Evolutionary conservation across 2,797 vertebrate species (phyloP), one percentile per base, ranked within the genome.

Genomic region (Parauchenoglanis punctatus): DNA sequence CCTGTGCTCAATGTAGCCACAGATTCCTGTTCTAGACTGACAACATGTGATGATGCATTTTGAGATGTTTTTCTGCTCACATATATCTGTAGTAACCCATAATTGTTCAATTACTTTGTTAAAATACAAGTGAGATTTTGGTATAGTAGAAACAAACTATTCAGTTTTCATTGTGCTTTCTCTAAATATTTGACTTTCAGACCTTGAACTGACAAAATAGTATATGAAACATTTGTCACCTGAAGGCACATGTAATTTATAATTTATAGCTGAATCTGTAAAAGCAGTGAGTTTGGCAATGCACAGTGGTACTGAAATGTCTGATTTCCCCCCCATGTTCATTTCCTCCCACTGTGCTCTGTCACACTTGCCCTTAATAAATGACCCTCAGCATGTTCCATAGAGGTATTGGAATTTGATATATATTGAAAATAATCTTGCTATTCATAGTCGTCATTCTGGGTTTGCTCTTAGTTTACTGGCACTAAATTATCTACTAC

Each of bases 341-440:
- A 28, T 83, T 65, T 35, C 56, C 80, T 61, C 87, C 75, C 31
- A 81, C 25, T 28, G 70, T 67, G 56, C 56, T 70, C 84, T 46
- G 63, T 72, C 85, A 89, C 49, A 58, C 73, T 83, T 65, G 23
- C 61, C 63, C 73, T 70, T 85, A 81, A 85, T 87, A 87, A 81
- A 35, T 46, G 54, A 28, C 25, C 2, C 18, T 40, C 56, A 25
- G 10, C 4, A 61, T 61, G 20, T 81, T 81, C 35, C 56, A 80
- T 15, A 81, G 56, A 23, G 10, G 18, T 25, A 80, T 61, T 61
- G 28, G 17, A 3, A 78, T 78, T 78, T 77, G 6, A 56, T 54
- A 54, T 31, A 20, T 52, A 35, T 20, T 59, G 20, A 58, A 81
- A 61, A 13, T 23, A 25, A 75, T 76, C 25, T 8, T 31, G 7